Evolutionary conservation across 2,888 invertebrate genomes (phyloP), one percentile per base, ranked within the genome.

Genomic region (Microdon myrmicae): DNA sequence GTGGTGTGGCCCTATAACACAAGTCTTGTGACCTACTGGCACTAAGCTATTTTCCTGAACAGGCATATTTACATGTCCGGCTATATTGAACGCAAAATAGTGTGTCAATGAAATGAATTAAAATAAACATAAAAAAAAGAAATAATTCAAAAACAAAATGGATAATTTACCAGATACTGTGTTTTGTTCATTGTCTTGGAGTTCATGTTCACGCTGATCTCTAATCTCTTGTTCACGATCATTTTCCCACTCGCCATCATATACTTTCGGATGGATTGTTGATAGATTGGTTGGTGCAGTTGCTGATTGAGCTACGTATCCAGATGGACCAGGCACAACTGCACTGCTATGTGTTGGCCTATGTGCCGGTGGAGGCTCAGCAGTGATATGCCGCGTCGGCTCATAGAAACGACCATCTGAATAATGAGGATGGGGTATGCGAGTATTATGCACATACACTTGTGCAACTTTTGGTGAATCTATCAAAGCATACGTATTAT

Each of bases 401-500:
- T 87, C 86, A 70, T 84, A 86, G 70, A 83, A 84, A 4, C 83
- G 81, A 16, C 81, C 77, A 1, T 76, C 71, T 51, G 79, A 76
- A 60, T 80, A 80, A 20, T 74, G 72, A 72, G 81, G 81, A 53
- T 81, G 77, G 1, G 76, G 73, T 69, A 84, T 79, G 16, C 85
- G 81, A 41, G 68, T 79, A 73, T 68, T 83, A 73, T 75, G 84
- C 76, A 83, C 84, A 75, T 87, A 87, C 4, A 87, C 85, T 73
- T 86, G 87, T 4, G 86, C 86, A 35, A 87, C 85, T 81, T 87
- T 87, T 10, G 88, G 87, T 37, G 88, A 88, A 75, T 85, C 85
- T 85, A 31, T 22, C 31, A 35, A 12, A 26, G 44, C 10, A 29
- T 34, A 12, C 2, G 34, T 29, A 29, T n/a, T 3, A n/a, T 10